These are phyloP conservation scores for Ips typographus DNA, from an alignment of 1,140 invertebrate genomes.

Conservation along the genomic window DNA sequence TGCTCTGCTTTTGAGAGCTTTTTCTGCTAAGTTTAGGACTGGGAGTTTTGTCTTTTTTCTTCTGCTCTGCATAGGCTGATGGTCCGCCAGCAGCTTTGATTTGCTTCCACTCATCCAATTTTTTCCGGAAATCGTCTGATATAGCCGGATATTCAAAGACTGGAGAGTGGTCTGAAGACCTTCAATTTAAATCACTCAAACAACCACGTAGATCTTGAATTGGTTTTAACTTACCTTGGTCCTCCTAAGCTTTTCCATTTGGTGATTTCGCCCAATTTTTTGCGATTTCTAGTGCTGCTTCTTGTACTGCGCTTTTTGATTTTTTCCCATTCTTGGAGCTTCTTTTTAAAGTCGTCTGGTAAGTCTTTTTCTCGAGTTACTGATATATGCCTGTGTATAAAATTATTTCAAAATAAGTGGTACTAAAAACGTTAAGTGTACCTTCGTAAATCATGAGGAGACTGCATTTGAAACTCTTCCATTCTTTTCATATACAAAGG, in stretches of 20 bases:
- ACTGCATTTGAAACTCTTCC: too few relatives aligned
- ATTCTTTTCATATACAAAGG: slow-evolving; percentile 21
- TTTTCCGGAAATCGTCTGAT: slow-evolving; percentile 69
- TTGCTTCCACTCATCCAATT: slow-evolving; percentile 68
- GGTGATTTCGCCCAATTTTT: slow-evolving; percentile 71
- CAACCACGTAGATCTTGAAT: not conserved
- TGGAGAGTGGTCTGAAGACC: slow-evolving; percentile 49
- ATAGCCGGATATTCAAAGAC: slow-evolving; percentile 60
- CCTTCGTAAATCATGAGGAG: too few relatives aligned
- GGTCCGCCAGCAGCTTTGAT: slow-evolving; percentile 60
- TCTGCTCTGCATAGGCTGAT: slow-evolving; percentile 46
- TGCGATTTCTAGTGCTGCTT: slow-evolving; percentile 59
- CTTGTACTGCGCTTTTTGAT: slow-evolving; percentile 69
- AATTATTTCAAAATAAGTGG: too few relatives aligned
- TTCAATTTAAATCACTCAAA: not conserved
- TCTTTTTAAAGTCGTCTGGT: slow-evolving; percentile 76
- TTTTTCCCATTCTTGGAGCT: slow-evolving; percentile 82
- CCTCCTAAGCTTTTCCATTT: slow-evolving; percentile 61
- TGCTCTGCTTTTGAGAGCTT: slow-evolving; percentile 37
- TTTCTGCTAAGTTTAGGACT: slow-evolving; percentile 49
- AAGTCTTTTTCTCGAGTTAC: slow-evolving; percentile 62
- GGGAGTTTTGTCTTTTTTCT: slow-evolving; percentile 46
- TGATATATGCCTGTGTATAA: not conserved
- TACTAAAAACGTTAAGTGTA: too few relatives aligned
- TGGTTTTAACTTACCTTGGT: slow-evolving; percentile 42